Evolutionary conservation across 1,140 invertebrate genomes (phyloP).

Genomic region (Paralvinella palmiformis): DNA sequence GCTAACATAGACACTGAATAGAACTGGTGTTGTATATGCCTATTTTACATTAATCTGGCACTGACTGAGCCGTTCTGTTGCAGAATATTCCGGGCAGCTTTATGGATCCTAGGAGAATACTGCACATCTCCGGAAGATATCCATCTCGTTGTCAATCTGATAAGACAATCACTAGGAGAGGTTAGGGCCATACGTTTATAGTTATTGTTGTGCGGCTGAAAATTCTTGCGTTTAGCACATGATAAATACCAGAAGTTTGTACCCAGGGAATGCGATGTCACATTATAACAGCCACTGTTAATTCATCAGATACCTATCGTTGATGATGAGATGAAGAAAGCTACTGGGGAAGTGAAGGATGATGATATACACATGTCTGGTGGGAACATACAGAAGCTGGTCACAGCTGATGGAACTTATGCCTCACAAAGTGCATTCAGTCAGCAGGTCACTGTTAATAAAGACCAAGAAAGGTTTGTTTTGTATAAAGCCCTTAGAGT

Average conservation of each 20-base stretch:
- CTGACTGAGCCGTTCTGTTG: slow-evolving; percentile 56
- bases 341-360: slow-evolving; percentile 50
- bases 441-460: slow-evolving; percentile 54
- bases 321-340: slow-evolving; percentile 72
- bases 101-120: slow-evolving; percentile 99
- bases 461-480: slow-evolving; percentile 28
- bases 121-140: slow-evolving; percentile 73
- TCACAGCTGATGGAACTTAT: slow-evolving; percentile 85
- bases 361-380: slow-evolving; percentile 41
- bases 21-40: too few species aligned
- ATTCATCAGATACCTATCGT: slow-evolving; percentile 69
- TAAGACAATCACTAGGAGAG: slow-evolving; percentile 74
- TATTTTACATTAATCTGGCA: too few species aligned
- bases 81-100: slow-evolving; percentile 81
- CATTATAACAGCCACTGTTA: background rate
- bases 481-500: background rate
- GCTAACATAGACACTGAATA: too few species aligned
- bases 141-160: slow-evolving; percentile 67
- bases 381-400: slow-evolving; percentile 41
- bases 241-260: too few species aligned
- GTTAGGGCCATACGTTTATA: slow-evolving; percentile 40
- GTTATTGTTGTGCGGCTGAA: too few species aligned
- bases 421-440: slow-evolving; percentile 96
- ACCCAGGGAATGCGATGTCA: too few species aligned
- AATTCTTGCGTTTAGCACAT: too few species aligned